Base-by-base conservation (phyloP, 2,797 vertebrate species). In the Taeniopygia guttata region DNA sequence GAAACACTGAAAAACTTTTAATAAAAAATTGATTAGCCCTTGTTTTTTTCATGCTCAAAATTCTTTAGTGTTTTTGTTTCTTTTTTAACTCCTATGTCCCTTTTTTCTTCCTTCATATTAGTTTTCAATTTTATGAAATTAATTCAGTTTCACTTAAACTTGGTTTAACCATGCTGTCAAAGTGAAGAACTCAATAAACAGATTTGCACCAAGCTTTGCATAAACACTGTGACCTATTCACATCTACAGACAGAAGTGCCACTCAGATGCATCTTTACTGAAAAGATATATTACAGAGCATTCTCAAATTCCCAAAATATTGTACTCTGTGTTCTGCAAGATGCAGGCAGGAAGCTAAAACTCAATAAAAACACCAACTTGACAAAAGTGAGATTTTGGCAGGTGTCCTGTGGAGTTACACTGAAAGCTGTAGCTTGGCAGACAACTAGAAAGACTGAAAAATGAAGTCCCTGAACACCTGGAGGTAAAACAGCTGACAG, bases 341-440 rank as follows among this genome's bases (percentile, higher is more conserved):
- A 93, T 17, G 8, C 51, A 92, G 55, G 34, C 62, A 91, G 68
- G 63, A 86, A 79, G 63, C 34, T 73, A 55, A 95, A 92, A 89
- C 67, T 52, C 8, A 8, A 74, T 76, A 85, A 87, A 90, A 93
- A 85, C 30, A 91, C 11, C 51, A 73, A 36, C 84, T 94, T 91
- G 78, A 89, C 55, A 91, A 52, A 89, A 93, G 62, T 43, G 67
- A 87, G 48, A 42, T 89, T 93, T 79, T 92, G 86, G 38, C 81
- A 93, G 81, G 77, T 92, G 84, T 94, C 95, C 93, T 63, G 90
- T 64, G 88, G 88, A 89, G 90, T 76, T 84, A 89, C 56, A 92
- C 16, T 43, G 67, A 93, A 95, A 91, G 52, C 45, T 21, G 48
- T 20, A 84, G 67, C 84, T 70, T 92, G 56, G 77, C 55, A 94